These are phyloP conservation scores for Candidula unifasciata DNA, from an alignment of 2,888 invertebrate genomes.

Conservation along the genomic window DNA sequence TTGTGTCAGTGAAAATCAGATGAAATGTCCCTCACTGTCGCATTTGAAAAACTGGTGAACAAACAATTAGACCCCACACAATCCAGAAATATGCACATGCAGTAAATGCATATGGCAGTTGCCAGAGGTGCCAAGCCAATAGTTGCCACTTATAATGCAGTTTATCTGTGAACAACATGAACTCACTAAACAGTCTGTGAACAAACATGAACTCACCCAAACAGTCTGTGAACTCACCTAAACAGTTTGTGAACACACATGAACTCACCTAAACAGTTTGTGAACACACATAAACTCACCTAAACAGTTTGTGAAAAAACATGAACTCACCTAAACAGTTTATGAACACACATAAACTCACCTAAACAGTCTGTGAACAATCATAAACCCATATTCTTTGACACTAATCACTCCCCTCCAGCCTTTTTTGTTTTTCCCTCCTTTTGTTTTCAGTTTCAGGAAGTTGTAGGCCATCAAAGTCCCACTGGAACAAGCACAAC, in stretches of 20 bases:
- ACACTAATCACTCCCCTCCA: conserved; percentile 28
- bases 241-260: too few species aligned
- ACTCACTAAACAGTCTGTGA: too few species aligned
- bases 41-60: too few species aligned
- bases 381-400: conserved; percentile 40
- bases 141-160: too few species aligned
- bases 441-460: conserved; percentile 46
- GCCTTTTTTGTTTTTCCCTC: conserved; percentile 14
- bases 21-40: too few species aligned
- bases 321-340: conserved; percentile 37
- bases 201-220: conserved; percentile 45
- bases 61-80: too few species aligned
- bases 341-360: conserved; percentile 46
- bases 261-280: not conserved
- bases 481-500: conserved; percentile 41
- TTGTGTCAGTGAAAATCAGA: too few species aligned
- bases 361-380: conserved; percentile 50
- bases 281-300: not conserved
- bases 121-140: too few species aligned
- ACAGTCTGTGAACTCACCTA: conserved; percentile 34
- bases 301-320: not conserved
- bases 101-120: too few species aligned
- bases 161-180: too few species aligned
- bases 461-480: conserved; percentile 51
- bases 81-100: too few species aligned